These are phyloP conservation scores for Ctenopoma kingsleyae DNA, from an alignment of 2,797 vertebrate genomes.

Conservation along the genomic window DNA sequence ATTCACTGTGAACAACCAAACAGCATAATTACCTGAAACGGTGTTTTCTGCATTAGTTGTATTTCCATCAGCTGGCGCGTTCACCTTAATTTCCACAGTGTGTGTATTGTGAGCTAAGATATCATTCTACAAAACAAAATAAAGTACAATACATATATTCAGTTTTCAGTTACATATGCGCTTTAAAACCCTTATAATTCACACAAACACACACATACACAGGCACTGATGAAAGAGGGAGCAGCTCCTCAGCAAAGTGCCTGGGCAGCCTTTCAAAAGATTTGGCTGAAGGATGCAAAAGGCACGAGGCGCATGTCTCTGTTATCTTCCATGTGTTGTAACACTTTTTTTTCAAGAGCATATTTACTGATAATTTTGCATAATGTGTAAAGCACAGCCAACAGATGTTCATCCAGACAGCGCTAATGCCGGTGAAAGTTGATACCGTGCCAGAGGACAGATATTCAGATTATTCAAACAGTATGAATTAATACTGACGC, in stretches of 20 bases:
- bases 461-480: not conserved
- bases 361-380: conserved; percentile 35
- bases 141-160: not conserved
- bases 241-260: conserved; percentile 62
- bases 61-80: conserved; percentile 86
- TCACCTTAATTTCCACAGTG: conserved; percentile 85
- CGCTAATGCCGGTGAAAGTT: not conserved
- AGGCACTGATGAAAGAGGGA: conserved; percentile 68
- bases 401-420: not conserved
- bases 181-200: not conserved
- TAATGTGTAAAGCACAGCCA: not conserved
- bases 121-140: conserved; percentile 76
- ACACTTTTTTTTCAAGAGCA: conserved; percentile 47
- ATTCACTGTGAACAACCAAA: conserved; percentile 1
- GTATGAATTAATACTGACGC: not conserved
- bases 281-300: conserved; percentile 52
- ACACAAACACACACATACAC: conserved; percentile 4
- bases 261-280: conserved; percentile 52
- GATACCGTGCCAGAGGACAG: not conserved
- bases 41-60: conserved; percentile 87
- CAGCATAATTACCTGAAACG: conserved; percentile 86
- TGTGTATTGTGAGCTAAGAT: conserved; percentile 78
- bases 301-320: conserved; percentile 57
- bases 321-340: conserved; percentile 60
- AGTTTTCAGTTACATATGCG: not conserved